These are phyloP conservation scores for Promerops cafer DNA, from an alignment of 2,113 vertebrate species.

Conservation along the genomic window DNA sequence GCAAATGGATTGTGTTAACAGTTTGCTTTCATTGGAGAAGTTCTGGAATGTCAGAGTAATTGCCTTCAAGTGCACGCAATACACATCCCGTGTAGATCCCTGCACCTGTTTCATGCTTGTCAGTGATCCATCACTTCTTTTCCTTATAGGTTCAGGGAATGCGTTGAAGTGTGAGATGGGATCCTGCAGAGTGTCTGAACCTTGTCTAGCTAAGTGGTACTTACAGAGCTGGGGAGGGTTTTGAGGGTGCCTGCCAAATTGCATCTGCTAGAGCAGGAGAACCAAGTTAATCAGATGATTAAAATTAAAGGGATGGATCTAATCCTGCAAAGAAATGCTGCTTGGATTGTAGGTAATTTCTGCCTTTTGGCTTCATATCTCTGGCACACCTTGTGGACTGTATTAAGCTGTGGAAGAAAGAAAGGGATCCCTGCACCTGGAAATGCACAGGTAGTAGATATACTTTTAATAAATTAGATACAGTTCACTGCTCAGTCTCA, in stretches of 20 bases:
- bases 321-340: slow-evolving; percentile 75
- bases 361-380: slow-evolving; percentile 81
- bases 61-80: neutral
- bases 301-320: slow-evolving; percentile 76
- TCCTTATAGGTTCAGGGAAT: slow-evolving; percentile 81
- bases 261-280: neutral
- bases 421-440: slow-evolving; percentile 55
- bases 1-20: neutral
- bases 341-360: slow-evolving; percentile 85
- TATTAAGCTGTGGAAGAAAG: slow-evolving; percentile 73
- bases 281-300: neutral
- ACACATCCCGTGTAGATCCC: neutral
- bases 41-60: slow-evolving; percentile 11
- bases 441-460: slow-evolving; percentile 78
- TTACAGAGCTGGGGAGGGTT: neutral
- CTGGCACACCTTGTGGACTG: slow-evolving; percentile 80
- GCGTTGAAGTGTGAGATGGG: slow-evolving; percentile 53
- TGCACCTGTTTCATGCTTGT: slow-evolving; percentile 82
- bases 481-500: neutral
- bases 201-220: slow-evolving; percentile 7
- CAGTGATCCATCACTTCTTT: slow-evolving; percentile 75
- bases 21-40: slow-evolving; percentile 54
- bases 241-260: neutral
- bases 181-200: neutral
- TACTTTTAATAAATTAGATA: neutral